A percentile compares a stretch with the other conserved stretches of the same genome.
These are phyloP conservation scores for Zhuqinia jingwanae DNA, from an alignment of 2,888 invertebrate species.

Conservation along the genomic window DNA sequence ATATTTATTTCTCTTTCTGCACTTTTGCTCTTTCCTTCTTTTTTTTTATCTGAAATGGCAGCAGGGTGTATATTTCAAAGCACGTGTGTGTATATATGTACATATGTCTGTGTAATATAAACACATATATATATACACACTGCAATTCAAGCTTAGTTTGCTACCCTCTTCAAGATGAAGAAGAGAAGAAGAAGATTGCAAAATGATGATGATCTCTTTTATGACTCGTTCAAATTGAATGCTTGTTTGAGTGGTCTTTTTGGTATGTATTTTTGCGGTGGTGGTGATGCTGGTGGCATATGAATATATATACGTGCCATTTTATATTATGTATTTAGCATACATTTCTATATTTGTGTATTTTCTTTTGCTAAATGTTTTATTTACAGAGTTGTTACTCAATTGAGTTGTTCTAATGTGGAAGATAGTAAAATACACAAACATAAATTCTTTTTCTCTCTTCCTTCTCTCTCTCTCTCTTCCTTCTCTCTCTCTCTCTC, in stretches of 20 bases:
- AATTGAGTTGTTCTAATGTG: constrained; percentile 49
- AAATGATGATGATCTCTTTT: constrained; percentile 64
- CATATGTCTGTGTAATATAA: too few relatives aligned
- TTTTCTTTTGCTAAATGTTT: constrained; percentile 51
- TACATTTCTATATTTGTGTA: too few relatives aligned
- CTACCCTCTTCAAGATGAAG: constrained; percentile 49
- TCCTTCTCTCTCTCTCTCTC: too few relatives aligned
- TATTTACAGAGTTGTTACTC: constrained; percentile 64
- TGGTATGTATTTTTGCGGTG: background rate
- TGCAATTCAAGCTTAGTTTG: constrained; percentile 14
- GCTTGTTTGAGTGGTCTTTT: constrained; percentile 34
- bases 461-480: too few relatives aligned
- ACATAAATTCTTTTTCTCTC: background rate
- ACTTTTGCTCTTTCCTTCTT: constrained; percentile 44
- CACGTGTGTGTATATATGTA: too few relatives aligned
- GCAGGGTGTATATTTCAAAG: background rate
- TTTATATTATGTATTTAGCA: too few relatives aligned
- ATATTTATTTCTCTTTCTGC: constrained; percentile 30
- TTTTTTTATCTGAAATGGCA: constrained; percentile 29
- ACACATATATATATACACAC: background rate
- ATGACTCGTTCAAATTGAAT: constrained; percentile 43
- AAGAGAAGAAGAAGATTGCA: too few relatives aligned
- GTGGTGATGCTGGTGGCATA: background rate
- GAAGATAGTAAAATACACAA: background rate
- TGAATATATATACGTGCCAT: background rate